Evolutionary conservation across 64 coral and sea anemone genomes (phyloP).

Genomic region (Stichodactyla helianthus): DNA sequence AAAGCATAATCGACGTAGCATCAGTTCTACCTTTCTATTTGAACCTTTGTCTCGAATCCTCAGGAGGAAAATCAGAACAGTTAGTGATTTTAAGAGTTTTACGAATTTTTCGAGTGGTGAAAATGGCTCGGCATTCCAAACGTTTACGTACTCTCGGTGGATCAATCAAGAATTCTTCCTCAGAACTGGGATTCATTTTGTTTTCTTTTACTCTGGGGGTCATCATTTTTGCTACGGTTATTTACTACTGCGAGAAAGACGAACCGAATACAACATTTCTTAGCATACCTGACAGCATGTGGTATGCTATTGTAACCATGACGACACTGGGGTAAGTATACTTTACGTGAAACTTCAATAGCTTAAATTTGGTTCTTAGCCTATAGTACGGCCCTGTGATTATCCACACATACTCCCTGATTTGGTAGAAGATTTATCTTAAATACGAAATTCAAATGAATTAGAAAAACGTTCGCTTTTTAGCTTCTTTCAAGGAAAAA

Average conservation of each 20-base stretch:
- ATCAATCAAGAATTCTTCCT: slow-evolving; percentile 86
- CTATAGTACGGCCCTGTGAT: no score
- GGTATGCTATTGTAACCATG: slow-evolving; percentile 95
- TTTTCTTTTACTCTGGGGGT: slow-evolving; percentile 88
- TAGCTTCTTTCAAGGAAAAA: no score
- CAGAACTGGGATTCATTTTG: slow-evolving; percentile 85
- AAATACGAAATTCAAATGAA: no score
- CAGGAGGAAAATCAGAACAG: slow-evolving; percentile 43
- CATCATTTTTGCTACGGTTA: slow-evolving; percentile 88
- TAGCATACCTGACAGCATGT: slow-evolving; percentile 92
- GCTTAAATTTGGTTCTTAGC: not conserved
- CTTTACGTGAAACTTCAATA: not conserved
- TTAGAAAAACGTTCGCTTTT: no score
- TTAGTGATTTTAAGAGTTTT: slow-evolving; percentile 68
- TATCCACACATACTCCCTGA: no score
- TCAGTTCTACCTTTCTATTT: slow-evolving; percentile 85
- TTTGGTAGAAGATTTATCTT: no score
- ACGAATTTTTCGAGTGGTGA: slow-evolving; percentile 83
- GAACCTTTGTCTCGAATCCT: not conserved
- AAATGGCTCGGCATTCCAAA: slow-evolving; percentile 83
- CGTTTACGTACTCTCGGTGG: slow-evolving; percentile 72
- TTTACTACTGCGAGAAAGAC: slow-evolving; percentile 87
- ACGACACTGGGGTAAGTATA: slow-evolving; percentile 89
- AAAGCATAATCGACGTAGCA: slow-evolving; percentile 76
- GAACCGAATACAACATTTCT: slow-evolving; percentile 62